Percentiles rank a stretch among this genome's conserved stretches.
Evolutionary conservation across 1,140 invertebrate genomes (phyloP).

Genomic region (Chrysopa pallens): DNA sequence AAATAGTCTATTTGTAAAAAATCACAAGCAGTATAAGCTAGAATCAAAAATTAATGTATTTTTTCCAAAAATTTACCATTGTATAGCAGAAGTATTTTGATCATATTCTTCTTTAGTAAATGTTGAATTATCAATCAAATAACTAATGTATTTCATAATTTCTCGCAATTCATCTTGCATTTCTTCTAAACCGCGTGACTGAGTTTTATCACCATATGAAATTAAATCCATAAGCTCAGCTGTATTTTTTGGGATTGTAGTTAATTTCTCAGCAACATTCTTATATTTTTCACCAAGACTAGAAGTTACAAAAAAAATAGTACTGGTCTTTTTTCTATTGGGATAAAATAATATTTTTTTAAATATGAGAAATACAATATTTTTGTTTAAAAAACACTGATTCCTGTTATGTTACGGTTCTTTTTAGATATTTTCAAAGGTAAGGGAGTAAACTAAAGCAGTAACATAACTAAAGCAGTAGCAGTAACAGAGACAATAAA

Average conservation of each 20-base stretch:
- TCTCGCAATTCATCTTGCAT: constrained; percentile 58
- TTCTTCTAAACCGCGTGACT: constrained; percentile 46
- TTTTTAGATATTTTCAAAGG: too few species aligned
- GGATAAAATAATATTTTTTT: too few species aligned
- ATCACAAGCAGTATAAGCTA: too few species aligned
- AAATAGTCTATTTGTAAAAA: too few species aligned
- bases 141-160: constrained; percentile 47
- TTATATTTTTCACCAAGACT: constrained; percentile 78
- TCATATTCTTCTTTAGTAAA: constrained; percentile 71
- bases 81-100: constrained; percentile 67
- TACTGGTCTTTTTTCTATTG: too few species aligned
- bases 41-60: too few species aligned
- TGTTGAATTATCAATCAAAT: constrained; percentile 60
- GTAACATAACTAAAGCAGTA: too few species aligned
- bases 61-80: constrained; percentile 40
- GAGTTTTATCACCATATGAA: constrained; percentile 53
- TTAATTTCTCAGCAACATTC: constrained; percentile 54
- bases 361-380: neutral
- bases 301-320: constrained; percentile 21
- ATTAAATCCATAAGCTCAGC: constrained; percentile 69
- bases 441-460: too few species aligned
- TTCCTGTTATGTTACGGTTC: too few species aligned
- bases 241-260: constrained; percentile 66
- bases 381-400: too few species aligned
- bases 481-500: too few species aligned